Percentiles rank a stretch among this genome's conserved stretches.
phyloP scores from a whole-genome alignment of 2,888 invertebrate species.

The Dysmachus trigonus region DNA sequence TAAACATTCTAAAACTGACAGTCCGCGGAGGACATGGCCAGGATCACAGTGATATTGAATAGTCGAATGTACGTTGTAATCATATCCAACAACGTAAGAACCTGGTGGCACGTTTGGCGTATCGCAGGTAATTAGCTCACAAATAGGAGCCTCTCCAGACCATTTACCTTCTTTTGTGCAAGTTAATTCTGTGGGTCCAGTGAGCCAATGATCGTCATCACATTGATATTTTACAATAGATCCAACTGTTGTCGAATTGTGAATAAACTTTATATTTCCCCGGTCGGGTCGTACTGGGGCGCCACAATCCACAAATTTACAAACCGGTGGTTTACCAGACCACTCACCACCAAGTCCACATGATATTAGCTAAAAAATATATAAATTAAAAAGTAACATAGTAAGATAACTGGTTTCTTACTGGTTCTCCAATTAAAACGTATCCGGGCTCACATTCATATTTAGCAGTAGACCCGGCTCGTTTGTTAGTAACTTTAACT shows the following conservation, averaged over 20 bases:
- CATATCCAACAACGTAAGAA: constrained; percentile 87
- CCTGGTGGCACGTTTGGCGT: constrained; percentile 87
- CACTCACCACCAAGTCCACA: constrained; percentile 89
- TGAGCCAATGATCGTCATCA: constrained; percentile 83
- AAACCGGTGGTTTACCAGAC: constrained; percentile 81
- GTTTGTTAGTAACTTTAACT: constrained; percentile 75
- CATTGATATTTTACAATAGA: constrained; percentile 83
- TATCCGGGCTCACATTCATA: constrained; percentile 86
- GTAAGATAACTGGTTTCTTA: constrained; percentile 62
- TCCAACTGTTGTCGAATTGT: constrained; percentile 83
- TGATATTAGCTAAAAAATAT: constrained; percentile 71
- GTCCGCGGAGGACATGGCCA: constrained; percentile 82
- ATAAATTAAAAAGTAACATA: neutral
- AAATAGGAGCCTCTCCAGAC: constrained; percentile 86
- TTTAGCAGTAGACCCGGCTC: constrained; percentile 81
- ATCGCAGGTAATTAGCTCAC: constrained; percentile 86
- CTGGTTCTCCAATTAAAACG: constrained; percentile 82
- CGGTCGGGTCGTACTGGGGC: constrained; percentile 82
- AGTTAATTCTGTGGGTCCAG: constrained; percentile 72
- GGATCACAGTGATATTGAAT: constrained; percentile 89
- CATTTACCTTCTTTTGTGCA: constrained; percentile 88
- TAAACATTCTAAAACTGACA: constrained; percentile 75
- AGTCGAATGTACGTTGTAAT: constrained; percentile 86
- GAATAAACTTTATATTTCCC: constrained; percentile 76
- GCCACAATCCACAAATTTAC: constrained; percentile 88